Evolutionary conservation across 2,113 vertebrate genomes (phyloP).

Genomic region (Oxyruncus cristatus): DNA sequence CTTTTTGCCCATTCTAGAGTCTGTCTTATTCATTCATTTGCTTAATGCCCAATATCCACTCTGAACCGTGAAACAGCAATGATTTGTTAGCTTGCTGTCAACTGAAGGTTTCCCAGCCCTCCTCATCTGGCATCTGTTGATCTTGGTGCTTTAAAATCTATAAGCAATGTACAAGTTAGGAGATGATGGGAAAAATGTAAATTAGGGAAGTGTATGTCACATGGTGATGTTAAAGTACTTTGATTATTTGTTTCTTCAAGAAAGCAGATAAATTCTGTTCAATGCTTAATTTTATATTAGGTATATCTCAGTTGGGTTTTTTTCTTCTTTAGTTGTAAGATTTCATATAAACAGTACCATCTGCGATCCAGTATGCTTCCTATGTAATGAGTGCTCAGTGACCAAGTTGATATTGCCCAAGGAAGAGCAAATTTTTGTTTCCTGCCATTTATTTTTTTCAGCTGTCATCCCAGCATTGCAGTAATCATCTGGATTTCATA

Average conservation of each 20-base stretch:
- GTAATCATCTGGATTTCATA: not conserved
- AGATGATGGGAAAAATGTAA: not conserved
- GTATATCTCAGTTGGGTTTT: rapidly evolving
- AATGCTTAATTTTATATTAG: not conserved
- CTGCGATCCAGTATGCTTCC: not conserved
- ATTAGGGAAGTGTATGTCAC: not conserved
- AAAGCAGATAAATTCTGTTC: not conserved
- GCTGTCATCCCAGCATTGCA: not conserved
- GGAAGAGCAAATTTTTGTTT: not conserved
- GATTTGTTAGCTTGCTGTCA: not conserved
- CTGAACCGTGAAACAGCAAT: not conserved
- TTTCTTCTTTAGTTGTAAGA: not conserved
- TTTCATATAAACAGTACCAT: not conserved
- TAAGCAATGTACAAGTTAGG: not conserved
- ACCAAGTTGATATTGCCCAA: not conserved
- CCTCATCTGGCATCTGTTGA: not conserved
- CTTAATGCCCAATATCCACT: not conserved
- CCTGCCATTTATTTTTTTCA: not conserved
- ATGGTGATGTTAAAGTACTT: not conserved
- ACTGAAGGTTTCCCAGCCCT: not conserved
- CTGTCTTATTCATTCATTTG: not conserved
- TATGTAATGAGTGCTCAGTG: not conserved
- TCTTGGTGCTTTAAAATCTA: not conserved
- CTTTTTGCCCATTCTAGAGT: not conserved
- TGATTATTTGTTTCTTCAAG: not conserved